Percentiles rank a stretch among this genome's conserved stretches.
Evolutionary conservation across 2,113 vertebrate species (phyloP).

Genomic region (Grammomys dolichurus): DNA sequence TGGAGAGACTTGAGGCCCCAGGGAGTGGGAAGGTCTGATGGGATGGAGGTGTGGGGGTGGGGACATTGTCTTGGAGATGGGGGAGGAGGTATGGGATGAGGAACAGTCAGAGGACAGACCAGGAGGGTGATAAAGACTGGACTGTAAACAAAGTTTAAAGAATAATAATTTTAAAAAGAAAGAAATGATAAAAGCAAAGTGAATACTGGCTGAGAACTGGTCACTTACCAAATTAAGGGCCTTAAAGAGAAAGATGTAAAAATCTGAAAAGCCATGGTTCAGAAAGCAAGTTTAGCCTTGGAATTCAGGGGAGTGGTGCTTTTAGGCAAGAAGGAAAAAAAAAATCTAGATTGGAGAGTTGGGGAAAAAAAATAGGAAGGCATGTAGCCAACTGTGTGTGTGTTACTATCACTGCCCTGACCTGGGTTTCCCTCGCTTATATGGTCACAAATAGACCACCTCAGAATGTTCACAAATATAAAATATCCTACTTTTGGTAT

Average conservation of each 20-base stretch:
- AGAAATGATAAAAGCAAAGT: slow-evolving; percentile 34
- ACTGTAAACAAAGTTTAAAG: too few relatives aligned
- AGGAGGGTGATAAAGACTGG: too few relatives aligned
- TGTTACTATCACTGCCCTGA: slow-evolving; percentile 38
- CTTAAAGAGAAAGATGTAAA: slow-evolving; percentile 56
- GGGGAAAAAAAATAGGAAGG: slow-evolving; percentile 22
- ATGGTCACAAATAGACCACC: background rate
- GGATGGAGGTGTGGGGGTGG: too few relatives aligned
- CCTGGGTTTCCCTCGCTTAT: slow-evolving; percentile 16
- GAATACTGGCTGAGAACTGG: background rate
- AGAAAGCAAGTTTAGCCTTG: slow-evolving; percentile 7
- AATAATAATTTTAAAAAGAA: background rate
- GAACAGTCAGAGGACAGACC: too few relatives aligned
- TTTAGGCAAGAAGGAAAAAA: background rate
- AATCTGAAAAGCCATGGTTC: slow-evolving; percentile 44
- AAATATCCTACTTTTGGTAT: background rate
- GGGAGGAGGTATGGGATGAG: too few relatives aligned
- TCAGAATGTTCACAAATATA: slow-evolving; percentile 39
- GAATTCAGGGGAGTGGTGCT: background rate
- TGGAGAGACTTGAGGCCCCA: too few relatives aligned
- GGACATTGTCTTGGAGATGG: too few relatives aligned
- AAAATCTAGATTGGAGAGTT: slow-evolving; percentile 11
- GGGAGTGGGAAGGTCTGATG: too few relatives aligned
- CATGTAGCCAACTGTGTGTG: background rate
- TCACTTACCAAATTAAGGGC: background rate